phyloP scores from a whole-genome alignment of 2,888 invertebrate genomes.

The Teinopalpus imperialis region DNA sequence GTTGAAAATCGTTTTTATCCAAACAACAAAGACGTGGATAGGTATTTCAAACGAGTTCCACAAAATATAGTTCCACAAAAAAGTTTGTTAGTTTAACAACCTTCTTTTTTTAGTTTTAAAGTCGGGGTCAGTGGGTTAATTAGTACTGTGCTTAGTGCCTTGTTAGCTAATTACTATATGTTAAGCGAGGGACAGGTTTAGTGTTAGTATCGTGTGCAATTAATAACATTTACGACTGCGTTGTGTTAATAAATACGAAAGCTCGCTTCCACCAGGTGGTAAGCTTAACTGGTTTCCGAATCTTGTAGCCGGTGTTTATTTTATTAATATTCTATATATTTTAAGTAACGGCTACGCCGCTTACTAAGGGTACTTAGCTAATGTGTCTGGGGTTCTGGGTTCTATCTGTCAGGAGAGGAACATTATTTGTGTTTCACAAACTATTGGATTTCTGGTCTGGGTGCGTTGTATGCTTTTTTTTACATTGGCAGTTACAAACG shows the following conservation, averaged over 20 bases:
- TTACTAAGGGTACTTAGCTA: no score
- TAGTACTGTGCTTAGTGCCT: conserved; percentile 5
- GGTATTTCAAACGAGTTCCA: no score
- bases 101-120: conserved; percentile 7
- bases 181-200: conserved; percentile 21
- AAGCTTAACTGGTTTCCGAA: conserved; percentile 3
- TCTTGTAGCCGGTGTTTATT: not conserved
- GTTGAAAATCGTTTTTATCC: no score
- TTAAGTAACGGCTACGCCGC: no score
- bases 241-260: conserved; percentile 15
- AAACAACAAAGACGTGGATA: no score
- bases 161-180: conserved; percentile 23
- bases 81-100: no score
- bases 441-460: no score
- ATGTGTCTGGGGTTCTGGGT: not conserved
- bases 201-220: conserved; percentile 17
- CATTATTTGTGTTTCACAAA: no score
- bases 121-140: conserved; percentile 9
- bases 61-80: no score
- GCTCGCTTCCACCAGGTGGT: not conserved
- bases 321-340: not conserved
- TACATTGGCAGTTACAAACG: no score
- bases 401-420: no score
- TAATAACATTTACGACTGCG: conserved; percentile 22
- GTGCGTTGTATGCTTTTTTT: no score